Percentiles rank a stretch among this genome's conserved stretches.
Evolutionary conservation across 2,113 vertebrate genomes (phyloP).

Genomic region (Thymallus thymallus): DNA sequence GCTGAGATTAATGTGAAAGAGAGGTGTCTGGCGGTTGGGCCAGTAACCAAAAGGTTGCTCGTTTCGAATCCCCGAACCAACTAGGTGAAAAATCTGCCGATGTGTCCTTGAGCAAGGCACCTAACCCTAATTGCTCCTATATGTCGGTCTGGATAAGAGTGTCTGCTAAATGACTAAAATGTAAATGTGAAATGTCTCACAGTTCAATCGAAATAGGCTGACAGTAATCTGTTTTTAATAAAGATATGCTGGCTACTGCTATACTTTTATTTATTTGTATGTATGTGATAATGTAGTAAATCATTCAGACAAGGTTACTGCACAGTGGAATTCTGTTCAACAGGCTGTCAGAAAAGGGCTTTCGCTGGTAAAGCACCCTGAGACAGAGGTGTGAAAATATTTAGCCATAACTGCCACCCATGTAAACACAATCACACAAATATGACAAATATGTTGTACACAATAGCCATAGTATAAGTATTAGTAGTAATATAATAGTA

Average conservation of each 20-base stretch:
- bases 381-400: slow-evolving; percentile 19
- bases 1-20: background rate
- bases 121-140: no score
- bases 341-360: slow-evolving; percentile 49
- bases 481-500: background rate
- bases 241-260: slow-evolving; percentile 39
- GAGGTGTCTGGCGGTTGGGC: background rate
- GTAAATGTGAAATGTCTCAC: slow-evolving; percentile 8
- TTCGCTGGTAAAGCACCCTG: slow-evolving; percentile 29
- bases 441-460: background rate
- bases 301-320: slow-evolving; percentile 42
- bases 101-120: no score
- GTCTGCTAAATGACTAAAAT: no score
- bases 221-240: slow-evolving; percentile 45
- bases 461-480: background rate
- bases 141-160: no score
- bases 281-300: slow-evolving; percentile 52
- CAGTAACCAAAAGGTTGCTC: no score
- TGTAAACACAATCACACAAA: no score
- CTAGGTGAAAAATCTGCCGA: no score
- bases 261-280: slow-evolving; percentile 46
- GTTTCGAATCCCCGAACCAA: no score
- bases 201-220: slow-evolving; percentile 15
- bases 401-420: background rate
- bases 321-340: slow-evolving; percentile 59